phyloP scores from a whole-genome alignment of 2,113 vertebrate genomes.

The Saimiri boliviensis region DNA sequence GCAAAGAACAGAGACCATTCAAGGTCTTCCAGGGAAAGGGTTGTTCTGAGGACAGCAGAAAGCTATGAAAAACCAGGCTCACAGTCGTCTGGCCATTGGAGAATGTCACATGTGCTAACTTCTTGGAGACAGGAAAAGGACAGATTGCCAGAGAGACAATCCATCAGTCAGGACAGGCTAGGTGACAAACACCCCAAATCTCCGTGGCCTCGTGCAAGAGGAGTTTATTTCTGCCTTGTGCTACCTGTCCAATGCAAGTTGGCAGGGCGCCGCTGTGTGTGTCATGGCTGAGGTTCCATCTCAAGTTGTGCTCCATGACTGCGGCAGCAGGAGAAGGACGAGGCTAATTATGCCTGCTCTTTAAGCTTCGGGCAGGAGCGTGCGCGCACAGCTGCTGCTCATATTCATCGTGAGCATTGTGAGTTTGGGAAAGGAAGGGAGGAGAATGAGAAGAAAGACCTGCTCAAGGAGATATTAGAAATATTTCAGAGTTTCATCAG shows the following conservation, averaged over 20 bases:
- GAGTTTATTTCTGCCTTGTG: not conserved
- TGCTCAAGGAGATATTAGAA: not conserved
- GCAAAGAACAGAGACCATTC: not conserved
- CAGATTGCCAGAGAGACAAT: not conserved
- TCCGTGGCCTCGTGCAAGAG: not conserved
- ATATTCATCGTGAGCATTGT: no score
- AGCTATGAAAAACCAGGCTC: not conserved
- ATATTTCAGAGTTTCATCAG: not conserved
- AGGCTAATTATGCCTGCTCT: not conserved
- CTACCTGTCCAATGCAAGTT: no score
- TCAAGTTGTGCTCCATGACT: accelerated
- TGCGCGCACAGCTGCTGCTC: not conserved
- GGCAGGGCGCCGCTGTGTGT: not conserved
- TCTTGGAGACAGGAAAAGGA: not conserved
- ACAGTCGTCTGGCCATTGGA: not conserved
- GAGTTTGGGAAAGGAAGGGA: not conserved
- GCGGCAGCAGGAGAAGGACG: no score
- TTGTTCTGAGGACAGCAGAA: not conserved
- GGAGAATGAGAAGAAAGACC: not conserved
- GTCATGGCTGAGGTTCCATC: not conserved
- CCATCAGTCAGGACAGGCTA: not conserved
- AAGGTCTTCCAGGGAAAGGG: not conserved
- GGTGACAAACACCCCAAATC: no score
- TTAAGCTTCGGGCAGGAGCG: not conserved
- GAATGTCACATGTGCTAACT: not conserved